Base-by-base conservation (phyloP, 2,888 invertebrate genomes). In the Yponomeuta cagnagella region DNA sequence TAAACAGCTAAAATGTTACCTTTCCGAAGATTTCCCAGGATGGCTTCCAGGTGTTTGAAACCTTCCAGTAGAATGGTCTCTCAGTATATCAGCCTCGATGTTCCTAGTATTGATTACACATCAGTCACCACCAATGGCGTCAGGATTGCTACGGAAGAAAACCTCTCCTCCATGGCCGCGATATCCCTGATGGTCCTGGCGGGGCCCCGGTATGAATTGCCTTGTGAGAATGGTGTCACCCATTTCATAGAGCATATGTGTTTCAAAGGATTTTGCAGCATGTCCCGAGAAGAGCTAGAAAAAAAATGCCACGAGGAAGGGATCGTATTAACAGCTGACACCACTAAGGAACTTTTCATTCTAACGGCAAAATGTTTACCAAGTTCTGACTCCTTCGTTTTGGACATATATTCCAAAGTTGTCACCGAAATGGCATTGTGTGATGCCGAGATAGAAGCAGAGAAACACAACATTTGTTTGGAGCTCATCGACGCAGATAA, bases 181-280 rank as follows among this genome's bases (percentile, higher is more conserved):
- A 73, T 87, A 37, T 77, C 84, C 4, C 74, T 90, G 1, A 79
- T 81, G 68, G 76, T 84, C 4, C 80, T 84, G 71, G 83, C 80
- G 0, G 91, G 91, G 1, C 73, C 91, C 0, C 78, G 88, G 10
- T 88, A 79, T 73, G 91, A 91, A 74, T 80, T 76, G 0, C 52
- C 73, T 1, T 74, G 74, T 72, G 80, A 82, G 71, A 85, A 90
- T 73, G 91, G 91, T 1, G 79, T 90, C 23, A 79, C 85, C 0
- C 84, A 90, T 74, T 83, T 90, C 71, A 79, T 91, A 31, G 89
- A 89, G 73, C 90, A 87, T 71, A 76, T 90, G 76, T 86, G 83
- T 0, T 87, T 77, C 73, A 87, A 84, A 75, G 88, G 88, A 8
- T 82, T 81, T 70, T 73, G 69, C 31, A 71, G 74, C 0, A 74